These are phyloP conservation scores for Apis florea DNA, from an alignment of 1,140 invertebrate species.

Conservation along the genomic window DNA sequence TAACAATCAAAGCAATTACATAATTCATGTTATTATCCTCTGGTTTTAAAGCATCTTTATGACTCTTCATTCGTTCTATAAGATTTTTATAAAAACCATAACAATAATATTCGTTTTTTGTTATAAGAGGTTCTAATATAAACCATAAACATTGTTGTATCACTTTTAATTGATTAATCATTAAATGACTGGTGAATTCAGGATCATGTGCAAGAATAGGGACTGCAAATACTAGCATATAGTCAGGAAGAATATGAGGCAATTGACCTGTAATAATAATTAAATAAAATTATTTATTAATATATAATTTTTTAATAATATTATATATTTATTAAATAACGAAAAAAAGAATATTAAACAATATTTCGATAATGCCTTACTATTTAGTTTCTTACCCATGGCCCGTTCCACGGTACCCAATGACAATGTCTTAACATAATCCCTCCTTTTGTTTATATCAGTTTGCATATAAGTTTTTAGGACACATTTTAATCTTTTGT, in stretches of 20 bases:
- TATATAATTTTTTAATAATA: not conserved
- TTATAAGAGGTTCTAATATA: constrained; percentile 95
- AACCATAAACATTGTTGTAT: constrained; percentile 95
- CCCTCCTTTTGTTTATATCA: constrained; percentile 93
- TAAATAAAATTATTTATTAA: constrained; percentile 11
- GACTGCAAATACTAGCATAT: constrained; percentile 96
- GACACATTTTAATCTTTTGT: constrained; percentile 86
- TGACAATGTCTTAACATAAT: constrained; percentile 92
- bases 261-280: constrained; percentile 81
- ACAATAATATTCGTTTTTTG: constrained; percentile 95
- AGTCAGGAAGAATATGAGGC: constrained; percentile 95
- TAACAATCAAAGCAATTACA: constrained; percentile 81
- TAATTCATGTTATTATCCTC: constrained; percentile 90
- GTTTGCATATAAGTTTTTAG: constrained; percentile 89
- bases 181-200: constrained; percentile 87
- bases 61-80: constrained; percentile 95
- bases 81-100: constrained; percentile 97
- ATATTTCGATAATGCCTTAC: constrained; percentile 48
- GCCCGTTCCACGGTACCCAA: constrained; percentile 80
- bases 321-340: not conserved
- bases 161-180: constrained; percentile 87
- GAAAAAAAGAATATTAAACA: constrained; percentile 18
- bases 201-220: constrained; percentile 96
- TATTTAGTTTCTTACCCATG: constrained; percentile 73
- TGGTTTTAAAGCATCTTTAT: constrained; percentile 92